Percentiles rank a stretch among this genome's conserved stretches.
phyloP scores from a whole-genome alignment of 1,140 invertebrate genomes.

The Lethocerus indicus region DNA sequence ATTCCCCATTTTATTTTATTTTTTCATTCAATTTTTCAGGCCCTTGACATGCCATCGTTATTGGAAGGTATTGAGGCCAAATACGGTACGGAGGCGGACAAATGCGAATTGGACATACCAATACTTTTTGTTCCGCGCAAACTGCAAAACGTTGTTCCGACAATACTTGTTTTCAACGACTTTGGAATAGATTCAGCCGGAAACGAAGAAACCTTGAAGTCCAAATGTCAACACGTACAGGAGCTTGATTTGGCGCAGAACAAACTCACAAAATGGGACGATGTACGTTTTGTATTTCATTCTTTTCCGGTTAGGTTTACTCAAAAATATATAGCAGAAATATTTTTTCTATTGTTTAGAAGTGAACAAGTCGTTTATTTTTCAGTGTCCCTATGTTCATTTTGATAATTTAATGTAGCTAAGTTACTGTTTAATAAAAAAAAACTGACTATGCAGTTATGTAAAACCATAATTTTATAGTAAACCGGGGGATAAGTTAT shows the following conservation, averaged over 20 bases:
- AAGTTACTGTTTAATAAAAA: too few relatives aligned
- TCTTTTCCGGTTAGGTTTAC: too few relatives aligned
- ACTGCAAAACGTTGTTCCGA: conserved; percentile 57
- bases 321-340: too few relatives aligned
- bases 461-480: too few relatives aligned
- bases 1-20: too few relatives aligned
- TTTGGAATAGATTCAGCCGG: conserved; percentile 75
- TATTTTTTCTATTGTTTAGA: too few relatives aligned
- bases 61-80: conserved; percentile 70
- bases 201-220: conserved; percentile 51
- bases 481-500: too few relatives aligned
- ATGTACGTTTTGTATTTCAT: conserved; percentile 34
- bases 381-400: too few relatives aligned
- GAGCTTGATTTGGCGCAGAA: conserved; percentile 85
- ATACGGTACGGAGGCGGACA: conserved; percentile 44
- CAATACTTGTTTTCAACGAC: conserved; percentile 72
- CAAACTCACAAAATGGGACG: conserved; percentile 64
- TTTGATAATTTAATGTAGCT: too few relatives aligned
- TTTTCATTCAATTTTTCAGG: conserved; percentile 11
- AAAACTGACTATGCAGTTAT: too few relatives aligned
- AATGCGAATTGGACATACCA: conserved; percentile 25
- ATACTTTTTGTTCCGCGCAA: conserved; percentile 70
- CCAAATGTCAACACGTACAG: conserved; percentile 68
- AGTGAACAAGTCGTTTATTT: too few relatives aligned
- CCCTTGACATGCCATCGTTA: conserved; percentile 51